These are phyloP conservation scores for Athalia circularis DNA, from an alignment of 2,888 invertebrate genomes.

Conservation along the genomic window DNA sequence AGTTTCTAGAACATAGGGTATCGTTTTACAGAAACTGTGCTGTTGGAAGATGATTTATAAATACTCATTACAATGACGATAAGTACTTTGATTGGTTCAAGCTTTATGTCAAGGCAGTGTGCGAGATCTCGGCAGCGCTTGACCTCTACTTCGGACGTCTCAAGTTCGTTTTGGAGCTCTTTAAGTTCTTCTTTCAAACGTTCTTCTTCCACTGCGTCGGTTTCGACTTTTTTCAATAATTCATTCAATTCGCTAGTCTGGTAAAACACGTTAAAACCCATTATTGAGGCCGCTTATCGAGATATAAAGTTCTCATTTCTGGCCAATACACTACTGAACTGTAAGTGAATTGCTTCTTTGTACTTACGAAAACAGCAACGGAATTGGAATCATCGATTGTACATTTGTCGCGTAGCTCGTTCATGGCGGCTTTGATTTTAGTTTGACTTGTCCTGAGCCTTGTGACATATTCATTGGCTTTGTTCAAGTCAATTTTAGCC, in stretches of 20 bases:
- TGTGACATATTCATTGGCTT: conserved; percentile 54
- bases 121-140: conserved; percentile 56
- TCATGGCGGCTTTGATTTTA: conserved; percentile 57
- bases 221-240: conserved; percentile 64
- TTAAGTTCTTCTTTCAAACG: conserved; percentile 66
- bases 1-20: conserved; percentile 72
- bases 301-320: not conserved
- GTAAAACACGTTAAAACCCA: conserved; percentile 42
- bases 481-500: conserved; percentile 54
- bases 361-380: conserved; percentile 63
- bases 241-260: conserved; percentile 73
- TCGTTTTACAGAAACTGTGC: not conserved
- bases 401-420: conserved; percentile 61
- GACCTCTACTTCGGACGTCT: conserved; percentile 70
- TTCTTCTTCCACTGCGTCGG: conserved; percentile 58
- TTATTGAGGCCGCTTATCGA: not conserved
- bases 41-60: not conserved
- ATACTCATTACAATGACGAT: no score
- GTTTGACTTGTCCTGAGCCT: conserved; percentile 54
- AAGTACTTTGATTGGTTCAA: conserved; percentile 61
- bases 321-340: not conserved
- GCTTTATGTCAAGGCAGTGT: conserved; percentile 55
- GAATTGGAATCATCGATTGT: conserved; percentile 54
- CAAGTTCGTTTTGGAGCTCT: conserved; percentile 71
- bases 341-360: conserved; percentile 12